A percentile compares a stretch with the other conserved stretches of the same genome.
Evolutionary conservation across 2,113 vertebrate genomes (phyloP).

Genomic region (Osmerus mordax): DNA sequence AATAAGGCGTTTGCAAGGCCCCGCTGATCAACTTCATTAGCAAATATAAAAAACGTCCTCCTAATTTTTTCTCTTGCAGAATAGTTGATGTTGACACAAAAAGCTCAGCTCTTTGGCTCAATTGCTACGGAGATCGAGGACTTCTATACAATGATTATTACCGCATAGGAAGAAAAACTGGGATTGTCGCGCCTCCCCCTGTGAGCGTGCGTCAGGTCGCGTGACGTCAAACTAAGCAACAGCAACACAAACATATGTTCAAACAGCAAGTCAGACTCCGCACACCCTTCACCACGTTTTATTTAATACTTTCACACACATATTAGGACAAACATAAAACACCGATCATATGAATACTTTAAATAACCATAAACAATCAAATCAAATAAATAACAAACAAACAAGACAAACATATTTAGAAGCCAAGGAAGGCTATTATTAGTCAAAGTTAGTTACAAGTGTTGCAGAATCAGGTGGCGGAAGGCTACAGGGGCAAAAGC

Average conservation of each 20-base stretch:
- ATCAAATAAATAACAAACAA: constrained; percentile 24
- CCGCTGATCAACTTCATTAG: too few species aligned
- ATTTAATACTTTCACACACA: constrained; percentile 67
- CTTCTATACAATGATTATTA: too few species aligned
- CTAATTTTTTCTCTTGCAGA: too few species aligned
- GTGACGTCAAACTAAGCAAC: constrained; percentile 56
- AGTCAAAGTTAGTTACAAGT: constrained; percentile 47
- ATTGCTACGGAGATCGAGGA: too few species aligned
- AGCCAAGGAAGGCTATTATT: constrained; percentile 48
- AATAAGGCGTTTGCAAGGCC: too few species aligned
- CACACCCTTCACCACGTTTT: constrained; percentile 47
- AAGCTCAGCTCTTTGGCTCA: too few species aligned
- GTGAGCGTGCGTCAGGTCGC: constrained; percentile 55
- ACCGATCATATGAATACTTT: constrained; percentile 56
- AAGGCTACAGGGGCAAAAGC: constrained; percentile 13
- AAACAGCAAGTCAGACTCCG: constrained; percentile 10
- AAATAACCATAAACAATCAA: constrained; percentile 31
- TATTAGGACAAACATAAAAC: constrained; percentile 64
- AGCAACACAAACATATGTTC: constrained; percentile 32
- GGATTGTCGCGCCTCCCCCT: constrained; percentile 53
- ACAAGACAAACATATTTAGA: constrained; percentile 57
- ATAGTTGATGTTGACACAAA: too few species aligned
- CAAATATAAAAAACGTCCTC: too few species aligned
- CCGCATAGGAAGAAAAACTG: constrained; percentile 62
- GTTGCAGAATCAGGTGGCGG: constrained; percentile 25